phyloP scores from a whole-genome alignment of 2,888 invertebrate species.

The Amaurobius ferox region DNA sequence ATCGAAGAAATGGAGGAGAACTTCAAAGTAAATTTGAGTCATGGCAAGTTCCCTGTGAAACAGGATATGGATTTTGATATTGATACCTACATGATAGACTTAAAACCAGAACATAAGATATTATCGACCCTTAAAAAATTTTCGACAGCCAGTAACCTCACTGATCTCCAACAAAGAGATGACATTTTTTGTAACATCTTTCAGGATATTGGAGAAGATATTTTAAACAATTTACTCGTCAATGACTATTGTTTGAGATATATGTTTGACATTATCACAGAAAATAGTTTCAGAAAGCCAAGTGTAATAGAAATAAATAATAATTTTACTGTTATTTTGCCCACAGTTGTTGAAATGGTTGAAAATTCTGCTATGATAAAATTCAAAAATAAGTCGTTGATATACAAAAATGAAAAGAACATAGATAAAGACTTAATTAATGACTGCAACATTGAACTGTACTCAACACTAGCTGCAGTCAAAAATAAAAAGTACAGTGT shows the following conservation, averaged over 20 bases:
- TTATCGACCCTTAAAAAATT: background rate
- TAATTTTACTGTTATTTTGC: background rate
- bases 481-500: conserved; percentile 26
- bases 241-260: background rate
- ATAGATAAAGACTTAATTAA: background rate
- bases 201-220: background rate
- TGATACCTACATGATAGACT: background rate
- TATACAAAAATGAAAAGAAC: background rate
- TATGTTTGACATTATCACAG: background rate
- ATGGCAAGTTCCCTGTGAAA: background rate
- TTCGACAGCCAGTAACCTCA: background rate
- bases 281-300: background rate
- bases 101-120: background rate
- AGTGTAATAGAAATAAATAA: background rate
- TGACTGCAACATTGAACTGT: conserved; percentile 1
- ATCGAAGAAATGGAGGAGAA: background rate
- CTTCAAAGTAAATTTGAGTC: background rate
- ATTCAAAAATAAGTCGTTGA: conserved; percentile 24
- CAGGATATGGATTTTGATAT: background rate
- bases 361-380: conserved; percentile 3
- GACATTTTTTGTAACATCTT: background rate
- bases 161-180: background rate
- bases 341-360: background rate
- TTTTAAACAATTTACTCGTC: background rate
- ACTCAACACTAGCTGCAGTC: background rate